Percentiles rank a stretch among this genome's conserved stretches.
Conservation (phyloP, 2,888 invertebrate genomes). For the Saturnia japonica region DNA sequence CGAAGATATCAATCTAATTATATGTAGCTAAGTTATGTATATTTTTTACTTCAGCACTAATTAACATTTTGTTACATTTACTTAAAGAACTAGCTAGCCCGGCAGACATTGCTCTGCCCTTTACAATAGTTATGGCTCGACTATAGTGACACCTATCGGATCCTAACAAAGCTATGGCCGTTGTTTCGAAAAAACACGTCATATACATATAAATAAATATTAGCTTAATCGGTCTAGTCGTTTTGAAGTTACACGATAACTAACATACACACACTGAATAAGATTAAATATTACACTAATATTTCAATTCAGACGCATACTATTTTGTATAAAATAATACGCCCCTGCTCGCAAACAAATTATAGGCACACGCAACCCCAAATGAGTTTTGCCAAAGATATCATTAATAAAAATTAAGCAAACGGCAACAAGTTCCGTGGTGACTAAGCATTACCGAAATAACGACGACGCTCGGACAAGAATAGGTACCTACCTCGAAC, state of each 20-base stretch:
- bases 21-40: background rate
- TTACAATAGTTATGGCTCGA: no score
- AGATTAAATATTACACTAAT: background rate
- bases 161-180: no score
- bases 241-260: no score
- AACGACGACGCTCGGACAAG: constrained; percentile 36
- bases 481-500: constrained; percentile 36
- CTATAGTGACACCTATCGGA: no score
- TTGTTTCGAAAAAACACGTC: no score
- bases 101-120: no score
- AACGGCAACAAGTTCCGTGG: constrained; percentile 60
- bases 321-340: background rate
- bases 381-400: constrained; percentile 33
- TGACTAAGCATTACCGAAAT: constrained; percentile 54
- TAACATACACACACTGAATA: no score
- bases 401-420: constrained; percentile 64
- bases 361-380: constrained; percentile 46
- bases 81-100: no score
- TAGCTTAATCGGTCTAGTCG: no score
- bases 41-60: background rate
- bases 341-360: constrained; percentile 47
- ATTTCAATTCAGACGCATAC: background rate
- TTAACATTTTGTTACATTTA: no score
- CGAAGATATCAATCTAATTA: no score
- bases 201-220: no score